These are phyloP conservation scores for Rapana venosa DNA, from an alignment of 2,888 invertebrate species.

Conservation along the genomic window DNA sequence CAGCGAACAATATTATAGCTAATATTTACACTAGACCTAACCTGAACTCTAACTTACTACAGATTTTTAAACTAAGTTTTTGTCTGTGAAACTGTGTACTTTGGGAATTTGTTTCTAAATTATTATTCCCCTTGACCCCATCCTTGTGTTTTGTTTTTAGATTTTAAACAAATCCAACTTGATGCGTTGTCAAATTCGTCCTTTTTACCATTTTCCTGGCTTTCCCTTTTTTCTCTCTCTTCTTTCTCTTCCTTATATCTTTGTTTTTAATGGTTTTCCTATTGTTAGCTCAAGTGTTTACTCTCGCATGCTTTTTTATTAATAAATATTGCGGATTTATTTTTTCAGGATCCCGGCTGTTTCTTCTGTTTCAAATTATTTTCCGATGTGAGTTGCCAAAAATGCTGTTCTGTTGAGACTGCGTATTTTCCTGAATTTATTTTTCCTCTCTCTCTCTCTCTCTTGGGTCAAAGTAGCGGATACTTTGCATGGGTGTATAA, in stretches of 20 bases:
- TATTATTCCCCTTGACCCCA: too few species aligned
- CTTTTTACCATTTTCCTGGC: too few species aligned
- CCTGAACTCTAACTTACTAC: too few species aligned
- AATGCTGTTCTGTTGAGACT: background rate
- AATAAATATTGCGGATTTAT: background rate
- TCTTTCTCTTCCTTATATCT: background rate
- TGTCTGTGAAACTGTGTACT: too few species aligned
- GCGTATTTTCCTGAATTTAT: background rate
- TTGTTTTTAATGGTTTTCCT: background rate
- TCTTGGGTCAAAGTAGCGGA: background rate
- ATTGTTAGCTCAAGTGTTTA: background rate
- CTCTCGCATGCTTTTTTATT: background rate
- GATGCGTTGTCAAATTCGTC: too few species aligned
- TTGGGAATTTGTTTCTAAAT: too few species aligned
- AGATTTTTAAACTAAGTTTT: too few species aligned
- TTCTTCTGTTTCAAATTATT: constrained; percentile 5
- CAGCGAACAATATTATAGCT: too few species aligned
- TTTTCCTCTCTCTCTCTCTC: background rate
- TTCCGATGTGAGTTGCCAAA: background rate
- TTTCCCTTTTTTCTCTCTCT: too few species aligned
- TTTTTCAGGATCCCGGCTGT: constrained; percentile 16
- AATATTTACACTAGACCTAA: too few species aligned
- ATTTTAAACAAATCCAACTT: too few species aligned
- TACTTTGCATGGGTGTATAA: background rate
- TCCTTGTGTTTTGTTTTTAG: too few species aligned